Conservation (phyloP, 2,888 invertebrate genomes). For the Mesorhabditis sp. region DNA sequence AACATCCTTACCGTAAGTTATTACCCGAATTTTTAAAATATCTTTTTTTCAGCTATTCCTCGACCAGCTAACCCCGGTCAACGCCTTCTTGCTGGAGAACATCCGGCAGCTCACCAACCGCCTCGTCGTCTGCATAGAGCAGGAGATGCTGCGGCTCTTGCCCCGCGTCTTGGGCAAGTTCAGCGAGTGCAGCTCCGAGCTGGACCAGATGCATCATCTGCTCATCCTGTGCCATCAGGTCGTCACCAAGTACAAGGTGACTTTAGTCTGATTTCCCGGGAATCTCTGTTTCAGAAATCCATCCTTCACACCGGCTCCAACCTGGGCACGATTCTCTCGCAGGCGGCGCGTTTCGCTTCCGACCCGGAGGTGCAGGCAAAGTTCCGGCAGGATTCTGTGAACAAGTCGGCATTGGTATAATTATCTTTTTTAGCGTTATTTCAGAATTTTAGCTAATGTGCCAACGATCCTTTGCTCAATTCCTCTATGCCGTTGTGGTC, state of each 20-base stretch:
- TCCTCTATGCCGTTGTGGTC: slow-evolving; percentile 24
- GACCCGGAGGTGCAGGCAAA: slow-evolving; percentile 5
- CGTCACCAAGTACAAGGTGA: slow-evolving; percentile 65
- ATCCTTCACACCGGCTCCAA: slow-evolving; percentile 30
- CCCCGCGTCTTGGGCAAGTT: slow-evolving; percentile 57
- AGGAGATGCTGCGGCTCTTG: slow-evolving; percentile 64
- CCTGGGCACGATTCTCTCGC: slow-evolving; percentile 27
- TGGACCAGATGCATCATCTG: slow-evolving; percentile 61
- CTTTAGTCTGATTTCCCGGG: background rate
- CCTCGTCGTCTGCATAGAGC: slow-evolving; percentile 66
- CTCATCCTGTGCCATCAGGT: slow-evolving; percentile 66
- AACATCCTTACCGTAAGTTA: slow-evolving; percentile 60
- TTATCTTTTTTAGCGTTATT: background rate
- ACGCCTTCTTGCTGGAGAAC: slow-evolving; percentile 59
- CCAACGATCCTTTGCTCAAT: slow-evolving; percentile 32
- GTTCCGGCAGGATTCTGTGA: background rate
- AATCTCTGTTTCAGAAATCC: slow-evolving; percentile 17
- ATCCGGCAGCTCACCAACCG: slow-evolving; percentile 63
- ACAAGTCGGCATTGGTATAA: background rate
- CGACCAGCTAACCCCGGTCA: slow-evolving; percentile 24
- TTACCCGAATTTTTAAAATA: background rate
- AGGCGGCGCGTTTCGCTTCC: slow-evolving; percentile 20
- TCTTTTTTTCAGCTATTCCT: slow-evolving; percentile 30
- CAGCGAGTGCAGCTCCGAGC: slow-evolving; percentile 46
- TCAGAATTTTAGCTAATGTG: slow-evolving; percentile 20